A percentile compares a stretch with the other conserved stretches of the same genome.
These are phyloP conservation scores for Drosophila insularis DNA, from an alignment of 1,140 invertebrate genomes.

Conservation along the genomic window DNA sequence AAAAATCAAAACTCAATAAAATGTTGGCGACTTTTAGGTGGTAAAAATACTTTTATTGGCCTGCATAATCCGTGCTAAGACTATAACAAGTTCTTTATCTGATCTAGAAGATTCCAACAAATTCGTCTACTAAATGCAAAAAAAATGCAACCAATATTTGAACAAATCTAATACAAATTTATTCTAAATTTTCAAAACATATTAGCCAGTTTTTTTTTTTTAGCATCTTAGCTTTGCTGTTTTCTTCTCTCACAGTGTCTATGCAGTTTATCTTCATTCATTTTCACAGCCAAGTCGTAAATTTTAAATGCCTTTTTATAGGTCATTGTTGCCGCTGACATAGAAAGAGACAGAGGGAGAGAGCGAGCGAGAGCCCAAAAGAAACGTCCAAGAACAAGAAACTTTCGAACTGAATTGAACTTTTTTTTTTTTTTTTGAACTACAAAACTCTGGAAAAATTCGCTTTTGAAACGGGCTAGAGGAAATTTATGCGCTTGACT, in stretches of 20 bases:
- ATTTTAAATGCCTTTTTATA: conserved; percentile 73
- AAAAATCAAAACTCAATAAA: too few relatives aligned
- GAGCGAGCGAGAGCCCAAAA: not conserved
- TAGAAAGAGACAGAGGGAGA: conserved; percentile 11
- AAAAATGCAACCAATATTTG: too few relatives aligned
- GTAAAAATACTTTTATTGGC: too few relatives aligned
- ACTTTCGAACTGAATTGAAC: conserved; percentile 51
- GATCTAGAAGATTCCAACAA: too few relatives aligned
- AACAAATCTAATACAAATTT: not conserved
- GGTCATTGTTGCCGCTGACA: conserved; percentile 61
- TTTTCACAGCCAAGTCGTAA: conserved; percentile 60
- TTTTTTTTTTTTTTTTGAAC: conserved; percentile 54
- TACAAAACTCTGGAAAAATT: conserved; percentile 15
- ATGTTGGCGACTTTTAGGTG: too few relatives aligned
- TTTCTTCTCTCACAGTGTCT: conserved; percentile 22
- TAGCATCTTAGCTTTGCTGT: conserved; percentile 7
- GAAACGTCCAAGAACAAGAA: conserved; percentile 38
- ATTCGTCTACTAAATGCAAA: too few relatives aligned
- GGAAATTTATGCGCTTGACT: conserved; percentile 70
- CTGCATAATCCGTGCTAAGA: too few relatives aligned
- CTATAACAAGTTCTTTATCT: too few relatives aligned
- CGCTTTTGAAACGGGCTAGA: not conserved
- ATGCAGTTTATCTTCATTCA: conserved; percentile 75
- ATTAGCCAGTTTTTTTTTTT: not conserved
- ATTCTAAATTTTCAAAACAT: not conserved